Evolutionary conservation across 1,140 invertebrate species (phyloP).

Genomic region (Caerostris darwini): DNA sequence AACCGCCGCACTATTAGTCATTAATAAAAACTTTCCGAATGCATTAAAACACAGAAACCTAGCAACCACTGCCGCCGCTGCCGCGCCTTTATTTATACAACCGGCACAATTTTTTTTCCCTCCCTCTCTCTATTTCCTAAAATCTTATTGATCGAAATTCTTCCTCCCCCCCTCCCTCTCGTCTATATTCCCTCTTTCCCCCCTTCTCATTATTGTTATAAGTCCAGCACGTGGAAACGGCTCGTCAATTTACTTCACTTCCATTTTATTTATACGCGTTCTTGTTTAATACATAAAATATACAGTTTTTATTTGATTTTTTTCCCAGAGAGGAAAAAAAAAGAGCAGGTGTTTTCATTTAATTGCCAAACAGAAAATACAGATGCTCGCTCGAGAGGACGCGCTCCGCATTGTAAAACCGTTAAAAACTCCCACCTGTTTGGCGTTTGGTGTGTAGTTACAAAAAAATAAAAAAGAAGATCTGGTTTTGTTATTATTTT

Average conservation of each 20-base stretch:
- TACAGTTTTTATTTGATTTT: conserved; percentile 61
- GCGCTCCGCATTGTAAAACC: conserved; percentile 53
- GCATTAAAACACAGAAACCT: conserved; percentile 70
- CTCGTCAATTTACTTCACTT: conserved; percentile 68
- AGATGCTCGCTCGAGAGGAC: conserved; percentile 33
- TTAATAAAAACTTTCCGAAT: conserved; percentile 73
- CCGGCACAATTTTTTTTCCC: conserved; percentile 52
- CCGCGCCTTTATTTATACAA: conserved; percentile 60
- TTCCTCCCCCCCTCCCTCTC: neutral
- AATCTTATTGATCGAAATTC: conserved; percentile 63
- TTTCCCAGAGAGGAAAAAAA: conserved; percentile 42
- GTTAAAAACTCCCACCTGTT: conserved; percentile 69
- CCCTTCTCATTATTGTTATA: conserved; percentile 65
- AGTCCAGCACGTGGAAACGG: conserved; percentile 64
- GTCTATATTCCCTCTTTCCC: neutral
- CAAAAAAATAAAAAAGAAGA: neutral
- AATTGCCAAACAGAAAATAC: conserved; percentile 63
- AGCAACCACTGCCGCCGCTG: conserved; percentile 54
- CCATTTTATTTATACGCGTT: conserved; percentile 63
- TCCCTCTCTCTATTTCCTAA: conserved; percentile 43
- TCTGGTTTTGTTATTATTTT: too few species aligned
- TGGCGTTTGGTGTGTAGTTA: neutral
- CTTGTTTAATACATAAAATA: conserved; percentile 71
- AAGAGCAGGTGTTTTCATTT: conserved; percentile 73
- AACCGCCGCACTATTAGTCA: conserved; percentile 46